Evolutionary conservation across 2,888 invertebrate species (phyloP).

Genomic region (Spisula subtruncata): DNA sequence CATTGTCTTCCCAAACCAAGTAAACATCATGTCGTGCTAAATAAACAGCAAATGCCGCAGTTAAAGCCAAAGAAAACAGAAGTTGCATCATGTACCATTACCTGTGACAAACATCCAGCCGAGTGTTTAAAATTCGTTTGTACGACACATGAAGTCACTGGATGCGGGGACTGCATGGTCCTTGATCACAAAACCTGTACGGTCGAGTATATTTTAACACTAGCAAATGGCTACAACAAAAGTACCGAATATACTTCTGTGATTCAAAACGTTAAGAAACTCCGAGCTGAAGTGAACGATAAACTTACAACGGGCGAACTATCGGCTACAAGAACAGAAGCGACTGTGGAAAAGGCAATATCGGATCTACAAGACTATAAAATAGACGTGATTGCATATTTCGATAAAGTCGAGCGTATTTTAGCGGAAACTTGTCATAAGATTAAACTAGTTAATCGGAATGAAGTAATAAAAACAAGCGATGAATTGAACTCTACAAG

Average conservation of each 20-base stretch:
- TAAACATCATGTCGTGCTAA: no score
- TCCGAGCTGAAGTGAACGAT: neutral
- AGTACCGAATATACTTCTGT: neutral
- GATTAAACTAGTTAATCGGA: neutral
- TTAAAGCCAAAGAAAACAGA: no score
- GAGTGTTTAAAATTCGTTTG: neutral
- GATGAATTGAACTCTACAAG: neutral
- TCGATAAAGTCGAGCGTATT: neutral
- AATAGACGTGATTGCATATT: neutral
- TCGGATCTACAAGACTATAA: neutral
- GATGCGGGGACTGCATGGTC: neutral
- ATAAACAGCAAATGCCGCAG: no score
- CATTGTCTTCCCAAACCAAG: no score
- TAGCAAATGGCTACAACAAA: no score
- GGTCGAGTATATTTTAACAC: no score
- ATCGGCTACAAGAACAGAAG: neutral
- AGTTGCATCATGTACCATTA: neutral
- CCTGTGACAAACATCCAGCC: neutral
- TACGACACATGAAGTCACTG: neutral
- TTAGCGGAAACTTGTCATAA: neutral
- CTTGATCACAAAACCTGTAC: neutral
- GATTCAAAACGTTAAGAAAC: neutral
- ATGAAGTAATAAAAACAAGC: neutral
- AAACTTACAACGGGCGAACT: neutral
- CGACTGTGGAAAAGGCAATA: neutral